phyloP scores from a whole-genome alignment of 2,888 invertebrate genomes.

The Drosophila paranaensis region DNA sequence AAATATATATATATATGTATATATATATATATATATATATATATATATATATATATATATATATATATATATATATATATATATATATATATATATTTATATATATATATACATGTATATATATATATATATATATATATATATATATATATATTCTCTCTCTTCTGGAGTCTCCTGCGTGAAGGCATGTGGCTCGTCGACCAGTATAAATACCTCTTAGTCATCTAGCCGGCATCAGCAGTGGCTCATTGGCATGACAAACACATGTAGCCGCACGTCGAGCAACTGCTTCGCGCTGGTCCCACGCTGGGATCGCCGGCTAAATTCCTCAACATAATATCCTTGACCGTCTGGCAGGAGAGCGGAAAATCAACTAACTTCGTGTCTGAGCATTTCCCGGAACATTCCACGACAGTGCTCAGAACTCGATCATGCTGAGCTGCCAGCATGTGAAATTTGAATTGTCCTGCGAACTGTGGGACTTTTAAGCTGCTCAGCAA shows the following conservation, averaged over 20 bases:
- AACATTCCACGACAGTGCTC: conserved; percentile 90
- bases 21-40: not conserved
- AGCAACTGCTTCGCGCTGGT: conserved; percentile 89
- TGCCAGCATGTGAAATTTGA: conserved; percentile 87
- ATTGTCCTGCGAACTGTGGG: no score
- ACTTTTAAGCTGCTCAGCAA: no score
- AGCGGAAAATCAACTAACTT: conserved; percentile 89
- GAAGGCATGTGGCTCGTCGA: conserved; percentile 88
- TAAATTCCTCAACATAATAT: conserved; percentile 90
- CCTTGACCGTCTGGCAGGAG: conserved; percentile 89
- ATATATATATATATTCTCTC: not conserved
- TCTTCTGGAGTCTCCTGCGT: no score
- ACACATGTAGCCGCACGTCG: conserved; percentile 87
- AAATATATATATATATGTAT: not conserved
- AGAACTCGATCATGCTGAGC: conserved; percentile 90
- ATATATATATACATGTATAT: not conserved
- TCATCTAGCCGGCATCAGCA: conserved; percentile 87
- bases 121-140: not conserved
- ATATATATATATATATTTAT: not conserved
- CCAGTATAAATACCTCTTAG: conserved; percentile 90
- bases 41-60: not conserved
- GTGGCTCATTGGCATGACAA: conserved; percentile 88
- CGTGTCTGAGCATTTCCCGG: conserved; percentile 90
- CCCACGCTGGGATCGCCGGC: conserved; percentile 91
- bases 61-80: not conserved